These are phyloP conservation scores for Drosophila monieri DNA, from an alignment of 2,888 invertebrate genomes.

Conservation along the genomic window DNA sequence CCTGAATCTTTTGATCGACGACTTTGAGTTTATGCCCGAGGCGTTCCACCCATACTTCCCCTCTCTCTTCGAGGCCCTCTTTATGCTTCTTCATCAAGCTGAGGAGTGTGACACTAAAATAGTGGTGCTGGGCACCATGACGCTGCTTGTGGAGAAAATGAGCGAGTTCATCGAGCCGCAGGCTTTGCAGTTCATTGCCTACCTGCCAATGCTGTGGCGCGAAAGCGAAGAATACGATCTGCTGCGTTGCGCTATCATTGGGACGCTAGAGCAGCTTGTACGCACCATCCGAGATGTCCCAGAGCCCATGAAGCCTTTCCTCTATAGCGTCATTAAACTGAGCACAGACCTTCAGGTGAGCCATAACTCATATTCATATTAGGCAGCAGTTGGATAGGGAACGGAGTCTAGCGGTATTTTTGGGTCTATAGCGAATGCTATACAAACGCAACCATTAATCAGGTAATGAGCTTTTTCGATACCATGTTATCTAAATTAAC, in stretches of 20 bases:
- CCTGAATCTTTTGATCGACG: conserved; percentile 92
- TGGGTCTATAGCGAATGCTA: too few relatives aligned
- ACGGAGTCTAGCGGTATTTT: too few relatives aligned
- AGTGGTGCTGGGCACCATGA: conserved; percentile 95
- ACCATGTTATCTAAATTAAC: too few relatives aligned
- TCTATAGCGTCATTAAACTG: conserved; percentile 88
- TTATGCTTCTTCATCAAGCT: conserved; percentile 93
- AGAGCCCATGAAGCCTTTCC: conserved; percentile 86
- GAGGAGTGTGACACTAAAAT: conserved; percentile 97
- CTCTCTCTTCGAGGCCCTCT: conserved; percentile 90
- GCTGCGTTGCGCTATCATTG: conserved; percentile 95
- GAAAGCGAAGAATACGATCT: conserved; percentile 94
- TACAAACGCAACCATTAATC: too few relatives aligned
- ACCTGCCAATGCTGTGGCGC: conserved; percentile 94
- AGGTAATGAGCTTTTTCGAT: too few relatives aligned
- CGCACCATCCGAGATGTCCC: conserved; percentile 88
- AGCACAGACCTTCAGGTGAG: conserved; percentile 90
- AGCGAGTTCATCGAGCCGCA: conserved; percentile 89
- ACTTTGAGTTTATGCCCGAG: conserved; percentile 95
- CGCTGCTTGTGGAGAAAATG: conserved; percentile 94
- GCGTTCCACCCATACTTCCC: conserved; percentile 94
- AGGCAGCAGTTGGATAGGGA: too few relatives aligned
- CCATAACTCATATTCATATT: not conserved
- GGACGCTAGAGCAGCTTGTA: conserved; percentile 91
- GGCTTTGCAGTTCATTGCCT: conserved; percentile 89